These are phyloP conservation scores for Siniperca undulata DNA, from an alignment of 2,797 vertebrate genomes.

Conservation along the genomic window DNA sequence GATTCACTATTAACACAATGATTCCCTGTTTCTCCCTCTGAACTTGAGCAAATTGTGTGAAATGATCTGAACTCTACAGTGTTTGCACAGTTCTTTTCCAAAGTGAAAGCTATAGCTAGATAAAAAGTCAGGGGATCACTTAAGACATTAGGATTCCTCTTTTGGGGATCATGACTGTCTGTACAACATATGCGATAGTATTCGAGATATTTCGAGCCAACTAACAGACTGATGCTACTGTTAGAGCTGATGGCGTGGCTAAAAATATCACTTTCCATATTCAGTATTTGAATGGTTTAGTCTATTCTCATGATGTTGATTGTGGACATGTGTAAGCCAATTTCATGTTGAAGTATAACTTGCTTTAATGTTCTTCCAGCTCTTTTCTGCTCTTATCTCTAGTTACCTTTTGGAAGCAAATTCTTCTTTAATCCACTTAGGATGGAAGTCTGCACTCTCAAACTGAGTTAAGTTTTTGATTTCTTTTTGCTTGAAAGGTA, in stretches of 20 bases:
- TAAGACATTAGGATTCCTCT: neutral
- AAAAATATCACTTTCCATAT: neutral
- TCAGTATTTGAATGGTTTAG: neutral
- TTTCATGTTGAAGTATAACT: neutral
- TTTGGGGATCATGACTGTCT: neutral
- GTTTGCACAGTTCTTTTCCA: neutral
- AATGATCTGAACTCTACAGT: neutral
- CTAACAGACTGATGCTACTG: too few relatives aligned
- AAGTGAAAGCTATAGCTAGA: neutral
- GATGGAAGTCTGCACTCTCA: neutral
- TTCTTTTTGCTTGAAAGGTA: constrained; percentile 1
- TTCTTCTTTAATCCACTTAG: constrained; percentile 24
- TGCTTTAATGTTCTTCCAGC: constrained; percentile 10
- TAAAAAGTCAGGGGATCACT: neutral
- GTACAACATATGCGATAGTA: neutral
- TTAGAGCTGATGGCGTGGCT: fast-evolving
- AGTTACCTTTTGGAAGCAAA: neutral
- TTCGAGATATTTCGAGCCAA: neutral
- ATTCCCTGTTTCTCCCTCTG: too few relatives aligned
- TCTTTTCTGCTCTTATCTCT: neutral
- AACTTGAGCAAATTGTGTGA: neutral
- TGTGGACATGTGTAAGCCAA: neutral
- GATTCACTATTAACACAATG: too few relatives aligned
- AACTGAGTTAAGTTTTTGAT: neutral
- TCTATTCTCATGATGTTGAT: neutral